Evolutionary conservation across 2,797 vertebrate genomes (phyloP).

Genomic region (Peromyscus aztecus): DNA sequence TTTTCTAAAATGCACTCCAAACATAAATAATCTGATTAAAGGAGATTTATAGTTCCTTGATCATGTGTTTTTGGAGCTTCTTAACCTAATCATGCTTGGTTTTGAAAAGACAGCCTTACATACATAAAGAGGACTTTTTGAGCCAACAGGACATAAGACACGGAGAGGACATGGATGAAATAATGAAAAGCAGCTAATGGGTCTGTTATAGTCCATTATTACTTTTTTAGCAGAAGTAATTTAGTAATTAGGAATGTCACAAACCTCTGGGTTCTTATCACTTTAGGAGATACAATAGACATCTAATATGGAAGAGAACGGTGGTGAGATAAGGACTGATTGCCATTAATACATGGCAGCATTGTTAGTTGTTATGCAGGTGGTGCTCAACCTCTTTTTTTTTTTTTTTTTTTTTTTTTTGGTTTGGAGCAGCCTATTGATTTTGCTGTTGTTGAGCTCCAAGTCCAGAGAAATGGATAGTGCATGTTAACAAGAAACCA

Average conservation of each 20-base stretch:
- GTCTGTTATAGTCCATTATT: background rate
- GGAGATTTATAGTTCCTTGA: constrained; percentile 34
- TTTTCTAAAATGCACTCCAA: constrained; percentile 58
- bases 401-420: constrained; percentile 23
- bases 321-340: background rate
- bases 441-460: constrained; percentile 76
- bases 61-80: constrained; percentile 41
- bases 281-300: background rate
- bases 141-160: background rate
- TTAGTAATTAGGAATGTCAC: constrained; percentile 16
- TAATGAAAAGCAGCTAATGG: constrained; percentile 12
- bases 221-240: constrained; percentile 28
- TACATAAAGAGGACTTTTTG: constrained; percentile 24
- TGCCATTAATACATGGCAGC: background rate
- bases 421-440: constrained; percentile 68
- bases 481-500: constrained; percentile 80
- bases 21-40: constrained; percentile 18
- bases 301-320: background rate
- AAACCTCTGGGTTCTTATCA: constrained; percentile 34
- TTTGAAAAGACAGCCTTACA: constrained; percentile 31
- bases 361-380: constrained; percentile 64
- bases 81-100: background rate
- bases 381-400: constrained; percentile 51
- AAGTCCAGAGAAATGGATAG: constrained; percentile 65
- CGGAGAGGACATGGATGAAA: background rate